phyloP scores from a whole-genome alignment of 2,888 invertebrate species.

The Gnatocerus cornutus region DNA sequence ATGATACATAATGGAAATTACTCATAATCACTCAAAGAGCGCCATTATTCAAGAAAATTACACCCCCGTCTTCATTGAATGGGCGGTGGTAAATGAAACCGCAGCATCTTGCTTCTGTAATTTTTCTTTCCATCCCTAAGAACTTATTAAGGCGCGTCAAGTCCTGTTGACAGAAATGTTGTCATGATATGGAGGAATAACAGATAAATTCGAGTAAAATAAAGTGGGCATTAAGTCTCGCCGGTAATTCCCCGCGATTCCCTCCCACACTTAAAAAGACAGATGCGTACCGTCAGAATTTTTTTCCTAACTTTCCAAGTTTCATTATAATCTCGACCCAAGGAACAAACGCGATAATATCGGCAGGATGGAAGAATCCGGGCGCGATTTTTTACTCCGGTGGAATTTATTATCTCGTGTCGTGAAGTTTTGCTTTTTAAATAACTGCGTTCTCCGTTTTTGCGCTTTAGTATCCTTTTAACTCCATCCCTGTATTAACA shows the following conservation, averaged over 20 bases:
- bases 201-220: too few species aligned
- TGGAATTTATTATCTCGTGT: constrained; percentile 9
- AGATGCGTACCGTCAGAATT: neutral
- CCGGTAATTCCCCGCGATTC: neutral
- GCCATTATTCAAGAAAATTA: constrained; percentile 25
- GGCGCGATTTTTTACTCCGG: constrained; percentile 5
- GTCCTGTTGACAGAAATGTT: neutral
- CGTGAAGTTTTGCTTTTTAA: constrained; percentile 17
- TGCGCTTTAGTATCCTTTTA: constrained; percentile 1
- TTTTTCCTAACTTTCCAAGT: constrained; percentile 6
- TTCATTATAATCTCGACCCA: constrained; percentile 7
- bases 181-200: constrained; percentile 3
- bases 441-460: neutral
- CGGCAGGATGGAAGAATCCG: constrained; percentile 7
- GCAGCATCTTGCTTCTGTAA: neutral
- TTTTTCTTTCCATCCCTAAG: constrained; percentile 17
- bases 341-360: constrained; percentile 16
- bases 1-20: constrained; percentile 41
- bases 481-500: constrained; percentile 3
- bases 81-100: constrained; percentile 18
- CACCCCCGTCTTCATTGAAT: constrained; percentile 14
- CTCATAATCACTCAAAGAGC: constrained; percentile 40
- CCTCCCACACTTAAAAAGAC: constrained; percentile 8
- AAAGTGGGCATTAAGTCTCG: too few species aligned
- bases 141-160: too few species aligned